Conservation (phyloP, 2,113 vertebrate species). For the Sminthopsis crassicaudata region DNA sequence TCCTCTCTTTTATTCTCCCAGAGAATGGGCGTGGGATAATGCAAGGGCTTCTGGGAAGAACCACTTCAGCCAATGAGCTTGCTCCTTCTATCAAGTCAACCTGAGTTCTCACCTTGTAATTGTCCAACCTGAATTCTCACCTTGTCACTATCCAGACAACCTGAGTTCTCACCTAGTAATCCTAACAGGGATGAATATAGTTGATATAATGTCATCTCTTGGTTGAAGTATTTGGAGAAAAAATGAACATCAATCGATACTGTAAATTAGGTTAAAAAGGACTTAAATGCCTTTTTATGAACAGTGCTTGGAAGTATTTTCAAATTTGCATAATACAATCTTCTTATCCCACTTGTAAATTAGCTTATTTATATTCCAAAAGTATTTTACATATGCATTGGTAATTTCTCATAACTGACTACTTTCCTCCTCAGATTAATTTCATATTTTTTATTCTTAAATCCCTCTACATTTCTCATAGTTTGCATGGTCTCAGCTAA, state of each 20-base stretch:
- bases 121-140: no score
- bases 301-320: not conserved
- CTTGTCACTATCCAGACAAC: no score
- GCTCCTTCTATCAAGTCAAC: no score
- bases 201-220: not conserved
- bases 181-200: not conserved
- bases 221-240: not conserved
- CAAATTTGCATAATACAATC: not conserved
- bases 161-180: no score
- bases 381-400: not conserved
- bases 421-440: not conserved
- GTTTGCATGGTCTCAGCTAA: not conserved
- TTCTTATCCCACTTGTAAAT: not conserved
- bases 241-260: not conserved
- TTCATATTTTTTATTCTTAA: not conserved
- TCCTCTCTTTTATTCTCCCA: no score
- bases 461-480: not conserved
- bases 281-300: not conserved
- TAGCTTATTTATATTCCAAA: not conserved
- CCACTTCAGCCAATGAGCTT: no score
- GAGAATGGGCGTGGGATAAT: no score
- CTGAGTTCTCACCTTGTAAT: no score
- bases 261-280: not conserved
- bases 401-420: not conserved
- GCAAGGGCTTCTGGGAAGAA: no score